Evolutionary conservation across 37 sponge, comb jelly and placozoan genomes (phyloP), one percentile per base, ranked within the genome.

Genomic region (Haliclona indistincta): DNA sequence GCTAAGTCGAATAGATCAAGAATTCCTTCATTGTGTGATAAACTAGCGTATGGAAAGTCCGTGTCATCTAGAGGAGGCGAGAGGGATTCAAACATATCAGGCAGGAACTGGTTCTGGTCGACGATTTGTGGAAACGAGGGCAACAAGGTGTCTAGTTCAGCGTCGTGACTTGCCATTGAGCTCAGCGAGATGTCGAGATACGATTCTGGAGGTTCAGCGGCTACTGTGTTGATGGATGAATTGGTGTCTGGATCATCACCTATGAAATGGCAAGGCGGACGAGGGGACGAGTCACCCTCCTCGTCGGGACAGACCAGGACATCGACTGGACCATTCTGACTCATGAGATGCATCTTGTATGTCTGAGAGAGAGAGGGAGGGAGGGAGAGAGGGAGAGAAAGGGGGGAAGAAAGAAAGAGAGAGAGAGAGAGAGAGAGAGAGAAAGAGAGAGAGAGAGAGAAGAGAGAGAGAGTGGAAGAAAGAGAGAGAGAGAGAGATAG

Each of bases 231-330:
- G 55, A 4, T 4, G 40, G 39, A 38, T 32, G 56, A 19, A 2
- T 73, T 43, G 34, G 64, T 52, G 1, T 71, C 67, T 63, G 38
- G 58, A 6, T 17, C 32, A 29, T 47, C 7, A 25, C 11, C 60
- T 15, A 34, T 3, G 40, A 33, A 15, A 20, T 36, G 36, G 23
- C 37, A 62, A 8, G 55, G 55, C 25, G 62, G 64, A 20, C 22
- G 20, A 30, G 71, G 4, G 4, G 44, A 1, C 15, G 35, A 40
- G 7, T 77, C 76, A 3, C 75, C 61, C 2, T 74, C 77, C 7
- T 43, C 63, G 45, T 86, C 83, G 0, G 90, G 90, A 47, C 94
- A 93, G 38, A 93, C 88, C 26, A 89, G 64, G n/a, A 88, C 94
- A 39, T 93, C 94, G 22, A 93, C 89, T 29, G 90, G 83, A 20